Evolutionary conservation across 2,888 invertebrate species (phyloP), one percentile per base, ranked within the genome.

Genomic region (Choreutis nemorana): DNA sequence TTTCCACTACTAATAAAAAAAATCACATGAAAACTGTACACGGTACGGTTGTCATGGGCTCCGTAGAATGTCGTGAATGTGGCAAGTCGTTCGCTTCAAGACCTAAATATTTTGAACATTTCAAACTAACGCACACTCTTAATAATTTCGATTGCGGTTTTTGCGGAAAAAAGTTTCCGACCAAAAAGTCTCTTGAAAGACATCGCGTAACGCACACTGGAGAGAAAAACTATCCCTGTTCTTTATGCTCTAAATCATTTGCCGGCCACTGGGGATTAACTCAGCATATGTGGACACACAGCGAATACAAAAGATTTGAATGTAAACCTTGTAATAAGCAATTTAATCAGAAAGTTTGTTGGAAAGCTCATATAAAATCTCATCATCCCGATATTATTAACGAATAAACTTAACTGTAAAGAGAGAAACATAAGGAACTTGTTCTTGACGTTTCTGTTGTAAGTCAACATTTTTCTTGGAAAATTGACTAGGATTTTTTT

Each of bases 301-400:
- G 12, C 8, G 14, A 29, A 6, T 24, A 24, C 6, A 29, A 16
- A 14, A 15, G 29, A 23, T 29, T 24, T 12, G 18, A 42, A 1
- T 75, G 75, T 30, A n/a, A 44, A 0, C 30, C 62, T 16, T 75
- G 75, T 29, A 47, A 60, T 2, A 71, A 67, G 23, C 59, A 64
- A 21, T 75, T 72, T 29, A 62, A 62, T 2, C 72, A 73, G 33
- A 73, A 70, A 55, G 53, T 66, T 23, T 63, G 70, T 35, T 45
- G 63, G 9, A 67, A 61, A 26, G 42, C 49, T 3, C 72, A 72
- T 29, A n/a, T n/a, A n/a, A n/a, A n/a, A n/a, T n/a, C n/a, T n/a
- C n/a, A n/a, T n/a, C n/a, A n/a, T n/a, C n/a, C n/a, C n/a, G n/a
- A n/a, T 7, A 6, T 18, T 6, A 8, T 18, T 2, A 8, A 18